phyloP scores from a whole-genome alignment of 1,140 invertebrate genomes.

The Cydia fagiglandana region DNA sequence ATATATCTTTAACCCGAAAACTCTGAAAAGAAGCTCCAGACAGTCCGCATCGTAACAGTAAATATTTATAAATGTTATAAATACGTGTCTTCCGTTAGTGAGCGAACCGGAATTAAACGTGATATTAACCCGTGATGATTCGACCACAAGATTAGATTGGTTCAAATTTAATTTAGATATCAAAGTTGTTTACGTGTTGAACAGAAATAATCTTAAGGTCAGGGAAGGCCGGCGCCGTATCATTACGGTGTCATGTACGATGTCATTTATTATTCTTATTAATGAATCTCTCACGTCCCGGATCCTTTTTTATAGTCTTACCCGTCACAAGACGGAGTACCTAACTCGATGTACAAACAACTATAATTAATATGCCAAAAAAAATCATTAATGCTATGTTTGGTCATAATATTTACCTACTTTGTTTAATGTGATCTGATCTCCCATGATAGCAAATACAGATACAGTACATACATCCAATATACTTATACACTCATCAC shows the following conservation, averaged over 20 bases:
- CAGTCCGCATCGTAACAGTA: not conserved
- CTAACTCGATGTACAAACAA: not conserved
- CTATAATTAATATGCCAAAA: too few relatives aligned
- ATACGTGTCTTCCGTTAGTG: not conserved
- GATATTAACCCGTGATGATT: conserved; percentile 26
- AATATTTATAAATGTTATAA: not conserved
- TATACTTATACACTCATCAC: too few relatives aligned
- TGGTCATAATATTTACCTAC: too few relatives aligned
- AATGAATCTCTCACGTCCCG: not conserved
- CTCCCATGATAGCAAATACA: too few relatives aligned
- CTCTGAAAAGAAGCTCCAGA: not conserved
- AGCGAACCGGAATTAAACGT: not conserved
- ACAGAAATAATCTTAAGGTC: not conserved
- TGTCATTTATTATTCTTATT: not conserved
- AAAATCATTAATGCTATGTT: too few relatives aligned
- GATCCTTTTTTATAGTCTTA: conserved; percentile 33
- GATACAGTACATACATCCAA: too few relatives aligned
- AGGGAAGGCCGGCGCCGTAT: not conserved
- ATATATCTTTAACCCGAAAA: too few relatives aligned
- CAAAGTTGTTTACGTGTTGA: not conserved
- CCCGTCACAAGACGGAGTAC: not conserved
- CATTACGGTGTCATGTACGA: not conserved
- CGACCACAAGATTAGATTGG: not conserved
- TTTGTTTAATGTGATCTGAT: too few relatives aligned
- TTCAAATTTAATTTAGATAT: not conserved